phyloP scores from a whole-genome alignment of 2,888 invertebrate species.

The Entomobrya multifasciata region DNA sequence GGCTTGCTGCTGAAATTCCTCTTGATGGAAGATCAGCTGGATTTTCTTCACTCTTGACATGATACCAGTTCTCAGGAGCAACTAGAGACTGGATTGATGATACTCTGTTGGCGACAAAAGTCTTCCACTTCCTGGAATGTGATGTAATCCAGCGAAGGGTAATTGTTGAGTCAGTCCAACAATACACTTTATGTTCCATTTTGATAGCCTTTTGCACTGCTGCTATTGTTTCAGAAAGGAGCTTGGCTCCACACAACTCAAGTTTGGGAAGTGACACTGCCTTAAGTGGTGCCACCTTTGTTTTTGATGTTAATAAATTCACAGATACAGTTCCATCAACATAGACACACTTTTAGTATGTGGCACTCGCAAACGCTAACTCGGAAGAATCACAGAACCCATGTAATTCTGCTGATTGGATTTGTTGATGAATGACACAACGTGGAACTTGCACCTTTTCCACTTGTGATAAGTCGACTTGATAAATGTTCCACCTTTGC shows the following conservation, averaged over 20 bases:
- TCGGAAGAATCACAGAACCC: slow-evolving; percentile 39
- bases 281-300: slow-evolving; percentile 78
- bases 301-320: slow-evolving; percentile 73
- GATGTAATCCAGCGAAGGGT: not conserved
- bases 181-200: not conserved
- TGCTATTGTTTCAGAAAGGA: slow-evolving; percentile 76
- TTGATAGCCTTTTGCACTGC: not conserved
- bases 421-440: not conserved
- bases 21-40: slow-evolving; percentile 80
- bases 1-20: not conserved
- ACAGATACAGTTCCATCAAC: not conserved
- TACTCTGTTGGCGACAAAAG: not conserved
- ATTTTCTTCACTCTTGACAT: slow-evolving; percentile 79
- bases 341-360: too few relatives aligned
- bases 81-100: not conserved
- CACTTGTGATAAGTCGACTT: not conserved
- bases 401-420: not conserved
- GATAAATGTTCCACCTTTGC: too few relatives aligned
- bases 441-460: not conserved
- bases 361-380: slow-evolving; percentile 2
- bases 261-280: slow-evolving; percentile 79
- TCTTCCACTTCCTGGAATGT: not conserved
- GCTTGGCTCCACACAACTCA: slow-evolving; percentile 79
- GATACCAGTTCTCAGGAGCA: slow-evolving; percentile 69
- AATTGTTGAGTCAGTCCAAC: slow-evolving; percentile 44